Base-by-base conservation (phyloP, 2,797 vertebrate genomes). In the Bradypodion ventrale region DNA sequence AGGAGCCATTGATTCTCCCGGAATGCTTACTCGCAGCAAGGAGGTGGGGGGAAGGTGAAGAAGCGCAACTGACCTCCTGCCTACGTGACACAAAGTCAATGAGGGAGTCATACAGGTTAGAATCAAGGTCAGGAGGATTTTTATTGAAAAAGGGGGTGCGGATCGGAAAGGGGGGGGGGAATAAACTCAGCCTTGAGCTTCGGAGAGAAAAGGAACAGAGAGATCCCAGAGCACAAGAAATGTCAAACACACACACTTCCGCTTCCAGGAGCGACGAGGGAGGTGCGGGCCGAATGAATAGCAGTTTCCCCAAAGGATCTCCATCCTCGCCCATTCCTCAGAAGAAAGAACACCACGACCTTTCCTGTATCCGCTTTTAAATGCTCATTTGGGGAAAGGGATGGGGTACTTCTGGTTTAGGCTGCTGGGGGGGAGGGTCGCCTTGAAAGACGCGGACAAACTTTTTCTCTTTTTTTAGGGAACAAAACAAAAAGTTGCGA, bases 61-160 rank as follows among this genome's bases (percentile, higher is more conserved):
- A 94, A 95, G 95, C 95, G 40, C 94, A 95, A 94, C 94, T 96
- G 96, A 96, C 95, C 95, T 94, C 94, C 93, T 93, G 94, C 94
- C 89, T 93, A 93, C 94, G 94, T 95, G 95, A 95, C 96, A 96
- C 91, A 95, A 96, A 96, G 96, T 96, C 96, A 96, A 96, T 96
- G 96, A 96, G 95, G 94, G 93, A 94, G 92, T 94, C 95, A 93
- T 95, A 93, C 92, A 81, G 93, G 91, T 93, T 91, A 89, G 94
- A 94, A 94, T 87, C 94, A 95, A 95, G 96, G 96, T 95, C 95
- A 91, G 73, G 90, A 89, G 93, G 89, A 88, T 94, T 95, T 95
- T 95, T 93, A 91, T 94, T 90, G 89, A 32, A 40, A 13, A 42
- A 19, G 94, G 9, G 23, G 37, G 23, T 13, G 68, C 13, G 62